Percentiles rank a stretch among this genome's conserved stretches.
phyloP scores from a whole-genome alignment of 2,888 invertebrate species.

The Protonemura montana region DNA sequence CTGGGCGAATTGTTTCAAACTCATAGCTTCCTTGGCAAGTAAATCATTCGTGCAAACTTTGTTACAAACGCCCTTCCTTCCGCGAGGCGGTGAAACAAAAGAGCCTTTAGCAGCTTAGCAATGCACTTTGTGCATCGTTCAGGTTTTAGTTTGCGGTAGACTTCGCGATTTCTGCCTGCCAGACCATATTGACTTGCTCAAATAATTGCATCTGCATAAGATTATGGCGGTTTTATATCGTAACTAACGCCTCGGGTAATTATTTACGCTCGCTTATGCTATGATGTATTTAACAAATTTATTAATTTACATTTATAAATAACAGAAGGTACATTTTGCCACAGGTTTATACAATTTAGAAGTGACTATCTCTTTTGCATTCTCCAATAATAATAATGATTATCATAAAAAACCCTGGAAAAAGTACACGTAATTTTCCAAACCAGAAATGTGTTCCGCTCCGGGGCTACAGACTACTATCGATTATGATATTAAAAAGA shows the following conservation, averaged over 20 bases:
- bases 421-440: background rate
- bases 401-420: background rate
- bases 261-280: constrained; percentile 13
- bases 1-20: background rate
- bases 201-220: background rate
- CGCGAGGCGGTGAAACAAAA: background rate
- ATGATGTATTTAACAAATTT: constrained; percentile 8
- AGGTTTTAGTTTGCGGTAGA: background rate
- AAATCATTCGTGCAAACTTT: background rate
- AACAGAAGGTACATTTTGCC: constrained; percentile 1
- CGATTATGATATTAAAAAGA: background rate
- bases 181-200: background rate
- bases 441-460: background rate
- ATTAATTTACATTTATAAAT: constrained; percentile 8
- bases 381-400: background rate
- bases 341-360: background rate
- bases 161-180: background rate
- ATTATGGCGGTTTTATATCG: background rate
- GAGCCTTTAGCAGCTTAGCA: background rate
- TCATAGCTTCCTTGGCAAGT: background rate
- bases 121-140: background rate
- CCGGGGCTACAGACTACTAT: background rate
- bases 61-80: background rate
- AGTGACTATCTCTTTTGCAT: background rate
- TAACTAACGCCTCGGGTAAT: background rate